These are phyloP conservation scores for Desmodus rotundus DNA, from an alignment of 2,113 vertebrate genomes.

Conservation along the genomic window DNA sequence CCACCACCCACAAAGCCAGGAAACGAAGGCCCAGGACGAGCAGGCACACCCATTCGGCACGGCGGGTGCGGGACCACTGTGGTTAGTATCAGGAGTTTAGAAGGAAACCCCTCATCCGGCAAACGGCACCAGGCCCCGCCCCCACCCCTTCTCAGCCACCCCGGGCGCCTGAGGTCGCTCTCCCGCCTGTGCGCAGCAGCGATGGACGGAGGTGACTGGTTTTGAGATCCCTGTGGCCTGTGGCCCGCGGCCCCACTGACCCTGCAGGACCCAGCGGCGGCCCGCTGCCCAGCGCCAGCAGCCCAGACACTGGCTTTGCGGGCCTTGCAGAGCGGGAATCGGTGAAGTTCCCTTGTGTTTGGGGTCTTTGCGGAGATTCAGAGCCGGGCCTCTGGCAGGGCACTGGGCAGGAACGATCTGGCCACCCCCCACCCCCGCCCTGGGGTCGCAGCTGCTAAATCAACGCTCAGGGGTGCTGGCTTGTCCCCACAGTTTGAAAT, in stretches of 20 bases:
- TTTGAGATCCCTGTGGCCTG: too few relatives aligned
- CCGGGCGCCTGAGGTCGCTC: too few relatives aligned
- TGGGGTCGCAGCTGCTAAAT: fast-evolving
- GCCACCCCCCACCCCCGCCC: too few relatives aligned
- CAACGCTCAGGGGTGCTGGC: fast-evolving
- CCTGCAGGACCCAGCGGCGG: too few relatives aligned
- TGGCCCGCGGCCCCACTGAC: too few relatives aligned
- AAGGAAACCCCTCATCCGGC: fast-evolving
- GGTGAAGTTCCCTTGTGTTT: neutral
- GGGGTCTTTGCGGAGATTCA: too few relatives aligned
- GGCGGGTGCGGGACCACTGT: fast-evolving
- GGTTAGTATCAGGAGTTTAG: fast-evolving
- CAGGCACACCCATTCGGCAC: fast-evolving
- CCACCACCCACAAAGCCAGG: neutral
- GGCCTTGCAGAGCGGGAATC: neutral
- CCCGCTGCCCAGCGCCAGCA: neutral
- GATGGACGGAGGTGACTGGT: too few relatives aligned
- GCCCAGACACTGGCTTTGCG: fast-evolving
- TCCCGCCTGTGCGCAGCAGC: neutral
- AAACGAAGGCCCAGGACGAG: neutral
- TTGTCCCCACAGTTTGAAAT: neutral
- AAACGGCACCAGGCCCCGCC: neutral
- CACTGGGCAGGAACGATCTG: fast-evolving
- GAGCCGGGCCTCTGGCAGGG: neutral
- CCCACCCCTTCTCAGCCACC: neutral